A percentile compares a stretch with the other conserved stretches of the same genome.
These are phyloP conservation scores for Pipistrellus pipistrellus DNA, from an alignment of 2,797 vertebrate species.

Conservation along the genomic window DNA sequence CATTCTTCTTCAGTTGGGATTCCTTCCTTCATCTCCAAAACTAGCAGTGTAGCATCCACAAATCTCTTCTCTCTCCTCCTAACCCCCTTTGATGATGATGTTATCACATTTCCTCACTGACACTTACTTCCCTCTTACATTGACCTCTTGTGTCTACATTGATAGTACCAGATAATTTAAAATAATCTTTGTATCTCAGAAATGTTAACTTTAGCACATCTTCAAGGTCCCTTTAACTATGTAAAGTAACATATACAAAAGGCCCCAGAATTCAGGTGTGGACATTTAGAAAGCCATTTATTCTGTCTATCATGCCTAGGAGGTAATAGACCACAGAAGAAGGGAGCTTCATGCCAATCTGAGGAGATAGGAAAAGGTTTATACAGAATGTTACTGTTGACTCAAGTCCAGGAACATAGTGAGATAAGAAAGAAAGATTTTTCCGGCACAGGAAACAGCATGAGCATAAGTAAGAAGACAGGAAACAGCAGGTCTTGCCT, in stretches of 20 bases:
- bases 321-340: neutral
- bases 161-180: neutral
- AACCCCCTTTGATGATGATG: neutral
- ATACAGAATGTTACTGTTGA: slow-evolving; percentile 34
- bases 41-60: neutral
- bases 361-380: neutral
- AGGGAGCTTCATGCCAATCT: neutral
- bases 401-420: slow-evolving; percentile 18
- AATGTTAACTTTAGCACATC: neutral
- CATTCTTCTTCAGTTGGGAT: neutral
- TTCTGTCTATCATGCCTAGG: neutral
- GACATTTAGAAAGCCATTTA: neutral
- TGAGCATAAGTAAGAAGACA: slow-evolving; percentile 26
- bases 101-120: neutral
- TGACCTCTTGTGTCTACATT: neutral
- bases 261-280: neutral
- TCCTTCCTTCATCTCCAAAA: neutral
- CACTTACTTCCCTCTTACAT: neutral
- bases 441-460: neutral
- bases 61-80: neutral
- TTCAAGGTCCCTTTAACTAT: neutral
- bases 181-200: neutral
- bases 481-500: neutral
- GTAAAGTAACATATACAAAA: neutral
- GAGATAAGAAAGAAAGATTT: slow-evolving; percentile 20